Evolutionary conservation across 2,113 vertebrate genomes (phyloP).

Genomic region (Polypterus bichir): DNA sequence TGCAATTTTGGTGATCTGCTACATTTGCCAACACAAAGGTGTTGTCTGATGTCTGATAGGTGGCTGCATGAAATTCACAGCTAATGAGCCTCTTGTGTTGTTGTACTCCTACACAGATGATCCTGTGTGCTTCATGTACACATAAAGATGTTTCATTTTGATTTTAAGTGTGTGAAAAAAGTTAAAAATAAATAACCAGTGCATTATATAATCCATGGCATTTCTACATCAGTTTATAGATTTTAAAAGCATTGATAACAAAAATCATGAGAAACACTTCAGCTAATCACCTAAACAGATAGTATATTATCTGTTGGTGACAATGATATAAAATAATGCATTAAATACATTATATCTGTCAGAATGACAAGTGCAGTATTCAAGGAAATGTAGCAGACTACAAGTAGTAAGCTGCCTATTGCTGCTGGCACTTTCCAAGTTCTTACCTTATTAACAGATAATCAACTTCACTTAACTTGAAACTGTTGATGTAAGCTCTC

Average conservation of each 20-base stretch:
- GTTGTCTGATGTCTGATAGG: not conserved
- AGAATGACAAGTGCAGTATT: not conserved
- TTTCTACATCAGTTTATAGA: no score
- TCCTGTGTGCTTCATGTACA: not conserved
- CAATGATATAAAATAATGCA: no score
- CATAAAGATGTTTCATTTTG: not conserved
- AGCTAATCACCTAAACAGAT: no score
- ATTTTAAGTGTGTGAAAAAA: no score
- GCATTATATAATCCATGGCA: no score
- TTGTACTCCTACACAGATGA: not conserved
- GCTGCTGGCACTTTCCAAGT: not conserved
- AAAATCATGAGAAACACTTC: no score
- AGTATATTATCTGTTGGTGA: no score
- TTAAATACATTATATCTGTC: no score
- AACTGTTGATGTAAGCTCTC: not conserved
- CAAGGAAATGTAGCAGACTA: not conserved
- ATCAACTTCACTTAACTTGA: not conserved
- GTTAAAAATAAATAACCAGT: no score
- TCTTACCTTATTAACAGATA: not conserved
- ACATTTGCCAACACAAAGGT: no score
- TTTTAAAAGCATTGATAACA: no score
- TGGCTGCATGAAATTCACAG: not conserved
- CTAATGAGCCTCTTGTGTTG: not conserved
- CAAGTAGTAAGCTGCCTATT: not conserved
- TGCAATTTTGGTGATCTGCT: no score